Evolutionary conservation across 2,113 vertebrate species (phyloP).

Genomic region (rabbit (Oryctolagus cuniculus)): DNA sequence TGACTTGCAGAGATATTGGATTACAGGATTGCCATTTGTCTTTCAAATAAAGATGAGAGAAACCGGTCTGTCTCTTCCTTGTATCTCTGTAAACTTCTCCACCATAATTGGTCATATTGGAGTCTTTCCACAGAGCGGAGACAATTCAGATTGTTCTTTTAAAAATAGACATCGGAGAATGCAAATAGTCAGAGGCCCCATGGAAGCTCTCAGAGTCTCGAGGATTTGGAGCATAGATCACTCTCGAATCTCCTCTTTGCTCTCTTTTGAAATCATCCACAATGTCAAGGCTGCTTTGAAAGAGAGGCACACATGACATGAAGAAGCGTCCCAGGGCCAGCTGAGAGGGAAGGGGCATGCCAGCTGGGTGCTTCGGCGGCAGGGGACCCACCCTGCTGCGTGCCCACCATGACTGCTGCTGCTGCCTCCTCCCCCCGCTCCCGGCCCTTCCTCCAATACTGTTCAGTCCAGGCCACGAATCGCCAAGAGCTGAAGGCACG

Average conservation of each 20-base stretch:
- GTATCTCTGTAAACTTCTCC: not conserved
- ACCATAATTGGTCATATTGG: conserved; percentile 29
- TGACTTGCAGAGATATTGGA: not conserved
- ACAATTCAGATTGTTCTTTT: conserved; percentile 65
- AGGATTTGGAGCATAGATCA: conserved; percentile 37
- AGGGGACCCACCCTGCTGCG: fast-evolving
- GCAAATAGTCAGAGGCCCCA: conserved; percentile 50
- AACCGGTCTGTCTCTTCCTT: conserved; percentile 3
- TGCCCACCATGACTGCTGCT: not conserved
- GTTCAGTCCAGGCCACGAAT: not conserved
- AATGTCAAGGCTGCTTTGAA: not conserved
- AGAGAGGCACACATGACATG: not conserved
- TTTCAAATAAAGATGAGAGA: conserved; percentile 26
- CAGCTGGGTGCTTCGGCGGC: not conserved
- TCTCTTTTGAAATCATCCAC: not conserved
- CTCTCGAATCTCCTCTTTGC: not conserved
- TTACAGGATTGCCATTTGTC: not conserved
- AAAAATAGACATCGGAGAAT: conserved; percentile 49
- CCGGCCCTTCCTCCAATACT: not conserved
- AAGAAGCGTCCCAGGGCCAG: not conserved
- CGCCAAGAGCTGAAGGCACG: not conserved
- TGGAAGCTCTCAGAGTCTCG: conserved; percentile 6
- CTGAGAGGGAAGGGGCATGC: not conserved
- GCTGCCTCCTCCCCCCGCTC: not conserved
- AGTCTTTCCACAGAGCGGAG: conserved; percentile 47